These are phyloP conservation scores for Pomatorhinus ruficollis DNA, from an alignment of 2,113 vertebrate genomes.

Conservation along the genomic window DNA sequence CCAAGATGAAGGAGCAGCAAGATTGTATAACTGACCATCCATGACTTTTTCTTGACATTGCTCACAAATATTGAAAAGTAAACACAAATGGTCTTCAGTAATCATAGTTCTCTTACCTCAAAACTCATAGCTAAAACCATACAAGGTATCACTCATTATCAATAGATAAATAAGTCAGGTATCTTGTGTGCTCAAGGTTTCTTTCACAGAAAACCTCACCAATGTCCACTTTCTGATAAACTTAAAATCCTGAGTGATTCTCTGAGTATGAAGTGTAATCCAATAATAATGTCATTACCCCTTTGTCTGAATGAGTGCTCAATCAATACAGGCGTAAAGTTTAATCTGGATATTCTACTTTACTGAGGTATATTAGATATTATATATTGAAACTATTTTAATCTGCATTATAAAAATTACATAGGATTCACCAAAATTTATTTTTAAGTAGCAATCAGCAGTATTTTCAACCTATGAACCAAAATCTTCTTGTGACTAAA, in stretches of 20 bases:
- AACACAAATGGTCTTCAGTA: neutral
- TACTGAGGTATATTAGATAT: neutral
- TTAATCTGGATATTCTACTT: neutral
- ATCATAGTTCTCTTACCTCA: neutral
- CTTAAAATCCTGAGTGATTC: neutral
- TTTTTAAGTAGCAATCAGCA: neutral
- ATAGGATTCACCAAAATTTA: neutral
- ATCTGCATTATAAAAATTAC: neutral
- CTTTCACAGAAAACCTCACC: neutral
- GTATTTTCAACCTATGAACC: neutral
- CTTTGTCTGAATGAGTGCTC: neutral
- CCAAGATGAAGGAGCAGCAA: neutral
- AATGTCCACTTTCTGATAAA: neutral
- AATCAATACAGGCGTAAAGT: neutral
- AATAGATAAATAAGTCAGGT: neutral
- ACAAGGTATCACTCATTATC: neutral
- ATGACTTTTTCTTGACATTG: neutral
- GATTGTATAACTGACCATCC: neutral
- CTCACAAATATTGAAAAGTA: neutral
- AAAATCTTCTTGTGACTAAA: neutral
- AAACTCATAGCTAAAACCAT: neutral
- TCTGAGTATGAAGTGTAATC: neutral
- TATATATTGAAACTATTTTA: neutral
- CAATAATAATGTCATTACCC: neutral
- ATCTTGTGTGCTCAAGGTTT: neutral